These are phyloP conservation scores for Pseudococcus viburni DNA, from an alignment of 2,888 invertebrate species.

Conservation along the genomic window DNA sequence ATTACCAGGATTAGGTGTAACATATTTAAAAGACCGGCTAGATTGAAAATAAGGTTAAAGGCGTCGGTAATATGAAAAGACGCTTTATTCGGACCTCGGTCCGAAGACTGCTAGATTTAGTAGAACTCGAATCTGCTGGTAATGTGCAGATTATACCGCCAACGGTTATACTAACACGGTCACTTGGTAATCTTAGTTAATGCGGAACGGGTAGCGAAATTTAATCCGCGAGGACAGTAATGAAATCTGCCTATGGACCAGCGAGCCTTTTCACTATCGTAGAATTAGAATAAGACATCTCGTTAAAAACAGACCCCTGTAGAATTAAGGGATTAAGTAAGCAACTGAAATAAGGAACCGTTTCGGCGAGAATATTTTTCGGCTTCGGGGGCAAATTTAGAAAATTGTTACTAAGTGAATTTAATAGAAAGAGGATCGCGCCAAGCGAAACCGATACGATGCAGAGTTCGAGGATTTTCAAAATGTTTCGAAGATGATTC, in stretches of 20 bases:
- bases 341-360: constrained; percentile 60
- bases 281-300: constrained; percentile 66
- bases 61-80: constrained; percentile 59
- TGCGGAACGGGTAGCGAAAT: constrained; percentile 65
- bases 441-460: background rate
- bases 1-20: constrained; percentile 51
- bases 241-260: constrained; percentile 60
- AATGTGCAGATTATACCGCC: constrained; percentile 63
- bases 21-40: constrained; percentile 53
- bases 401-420: constrained; percentile 57
- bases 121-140: constrained; percentile 60
- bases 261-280: constrained; percentile 54
- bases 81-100: constrained; percentile 57
- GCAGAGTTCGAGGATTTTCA: background rate
- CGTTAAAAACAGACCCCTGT: constrained; percentile 60
- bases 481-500: background rate
- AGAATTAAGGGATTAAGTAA: constrained; percentile 63
- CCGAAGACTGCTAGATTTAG: constrained; percentile 50
- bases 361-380: constrained; percentile 56
- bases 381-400: constrained; percentile 33
- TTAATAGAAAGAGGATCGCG: constrained; percentile 3
- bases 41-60: constrained; percentile 58
- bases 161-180: constrained; percentile 65
- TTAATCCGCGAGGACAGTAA: constrained; percentile 66
- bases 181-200: constrained; percentile 66